phyloP scores from a whole-genome alignment of 2,113 vertebrate genomes.

The Oncorhynchus tshawytscha region DNA sequence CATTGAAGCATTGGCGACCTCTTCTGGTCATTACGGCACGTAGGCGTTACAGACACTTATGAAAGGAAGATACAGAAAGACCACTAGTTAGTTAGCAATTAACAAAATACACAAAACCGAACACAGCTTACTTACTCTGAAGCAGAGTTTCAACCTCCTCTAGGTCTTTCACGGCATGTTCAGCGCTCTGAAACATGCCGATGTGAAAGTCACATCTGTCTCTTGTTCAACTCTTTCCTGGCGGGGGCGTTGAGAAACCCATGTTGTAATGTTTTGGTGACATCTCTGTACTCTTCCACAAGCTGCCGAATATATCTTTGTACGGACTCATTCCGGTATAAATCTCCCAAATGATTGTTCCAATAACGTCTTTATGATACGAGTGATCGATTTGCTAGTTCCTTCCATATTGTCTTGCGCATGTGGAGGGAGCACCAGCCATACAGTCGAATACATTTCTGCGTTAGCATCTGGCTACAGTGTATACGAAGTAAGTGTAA shows the following conservation, averaged over 20 bases:
- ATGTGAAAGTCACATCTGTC: conserved; percentile 45
- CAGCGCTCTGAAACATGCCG: conserved; percentile 11
- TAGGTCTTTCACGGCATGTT: conserved; percentile 43
- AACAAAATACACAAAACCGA: not conserved
- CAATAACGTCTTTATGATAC: conserved; percentile 9
- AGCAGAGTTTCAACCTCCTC: conserved; percentile 57
- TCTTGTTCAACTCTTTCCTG: conserved; percentile 43
- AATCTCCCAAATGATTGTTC: conserved; percentile 27
- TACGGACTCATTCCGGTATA: conserved; percentile 42
- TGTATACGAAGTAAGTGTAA: not conserved
- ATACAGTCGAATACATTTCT: conserved; percentile 25
- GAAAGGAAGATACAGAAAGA: not conserved
- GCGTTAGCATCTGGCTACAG: conserved; percentile 35
- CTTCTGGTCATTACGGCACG: not conserved
- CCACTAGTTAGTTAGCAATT: too few relatives aligned
- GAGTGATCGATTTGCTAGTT: not conserved
- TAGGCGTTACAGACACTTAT: not conserved
- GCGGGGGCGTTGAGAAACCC: conserved; percentile 50
- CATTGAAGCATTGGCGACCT: not conserved
- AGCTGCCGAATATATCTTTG: conserved; percentile 52
- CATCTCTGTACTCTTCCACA: conserved; percentile 40
- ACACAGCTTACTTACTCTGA: conserved; percentile 40
- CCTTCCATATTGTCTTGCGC: not conserved
- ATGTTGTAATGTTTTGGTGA: conserved; percentile 41
- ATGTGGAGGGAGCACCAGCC: conserved; percentile 5